Percentiles rank a stretch among this genome's conserved stretches.
phyloP scores from a whole-genome alignment of 2,113 vertebrate species.

The Rousettus leschenaultii region DNA sequence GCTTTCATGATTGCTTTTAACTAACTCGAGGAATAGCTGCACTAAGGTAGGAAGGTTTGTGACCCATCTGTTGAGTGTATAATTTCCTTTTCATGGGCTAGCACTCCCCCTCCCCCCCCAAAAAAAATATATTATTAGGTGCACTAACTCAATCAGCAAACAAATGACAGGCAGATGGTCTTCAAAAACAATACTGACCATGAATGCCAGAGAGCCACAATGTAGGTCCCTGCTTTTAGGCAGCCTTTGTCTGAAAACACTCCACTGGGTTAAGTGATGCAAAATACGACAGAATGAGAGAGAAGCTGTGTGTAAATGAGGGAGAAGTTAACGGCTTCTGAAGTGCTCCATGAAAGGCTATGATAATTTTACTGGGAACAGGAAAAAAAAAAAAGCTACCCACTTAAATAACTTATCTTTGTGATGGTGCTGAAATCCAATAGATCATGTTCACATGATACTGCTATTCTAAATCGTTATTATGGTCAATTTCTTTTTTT shows the following conservation, averaged over 20 bases:
- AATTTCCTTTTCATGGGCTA: conserved; percentile 75
- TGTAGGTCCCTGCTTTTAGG: conserved; percentile 55
- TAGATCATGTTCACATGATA: background rate
- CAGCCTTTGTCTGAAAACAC: conserved; percentile 74
- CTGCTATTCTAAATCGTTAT: conserved; percentile 29
- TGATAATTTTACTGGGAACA: conserved; percentile 68
- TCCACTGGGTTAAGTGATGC: conserved; percentile 74
- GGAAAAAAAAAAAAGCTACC: background rate
- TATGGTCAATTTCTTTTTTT: background rate
- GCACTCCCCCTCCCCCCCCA: background rate
- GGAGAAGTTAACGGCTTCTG: conserved; percentile 70
- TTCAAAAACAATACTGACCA: conserved; percentile 69
- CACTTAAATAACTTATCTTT: conserved; percentile 47
- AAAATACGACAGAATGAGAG: conserved; percentile 68
- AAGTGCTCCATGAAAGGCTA: conserved; percentile 66
- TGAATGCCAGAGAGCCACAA: conserved; percentile 58
- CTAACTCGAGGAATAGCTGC: conserved; percentile 60
- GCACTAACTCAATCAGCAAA: conserved; percentile 78
- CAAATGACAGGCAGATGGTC: conserved; percentile 78
- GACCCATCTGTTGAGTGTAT: conserved; percentile 78
- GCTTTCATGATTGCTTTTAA: conserved; percentile 67
- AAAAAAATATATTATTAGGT: conserved; percentile 76
- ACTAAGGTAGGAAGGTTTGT: conserved; percentile 70
- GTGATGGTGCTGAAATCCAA: background rate
- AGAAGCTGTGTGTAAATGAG: conserved; percentile 72